Base-by-base conservation (phyloP, 2,888 invertebrate genomes). In the Acanthacorydalis orientalis region DNA sequence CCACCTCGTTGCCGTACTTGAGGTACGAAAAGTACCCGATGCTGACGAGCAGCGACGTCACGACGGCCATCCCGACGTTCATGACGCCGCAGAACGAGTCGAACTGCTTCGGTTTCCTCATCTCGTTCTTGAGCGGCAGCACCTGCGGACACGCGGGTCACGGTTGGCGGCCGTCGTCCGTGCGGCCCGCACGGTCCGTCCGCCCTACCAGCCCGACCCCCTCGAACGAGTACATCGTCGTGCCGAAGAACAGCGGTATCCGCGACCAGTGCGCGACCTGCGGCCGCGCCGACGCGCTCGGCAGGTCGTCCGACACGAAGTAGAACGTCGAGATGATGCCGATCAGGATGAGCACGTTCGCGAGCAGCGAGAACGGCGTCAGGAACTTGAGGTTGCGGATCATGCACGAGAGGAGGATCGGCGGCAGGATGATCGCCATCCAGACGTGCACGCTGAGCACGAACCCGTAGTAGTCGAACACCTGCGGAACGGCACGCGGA, bases 211-310 rank as follows among this genome's bases (percentile, higher is more conserved):
- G 65, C 46, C 87, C 87, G 53, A 97, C 96, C 51, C 95, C 97
- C 70, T 97, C 97, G 60, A 96, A 97, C 4, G 96, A 88, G 64
- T 89, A 98, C 48, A 98, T 79, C 23, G 90, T 91, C 0, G 95
- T 96, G 42, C 96, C 96, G 60, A 97, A 93, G 64, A 86, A 97
- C 11, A 97, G 68, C 0, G 97, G 95, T 50, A 86, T 67, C 31
- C 59, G 58, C 16, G 64, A 54, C 66, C 75, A 75, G 7, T 72
- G 65, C 0, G 80, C 80, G 11, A 83, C 65, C 53, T 77, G 77
- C 1, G 63, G 63, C 50, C 84, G 72, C 37, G 75, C 68, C 0
- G 66, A 57, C 0, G 81, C 62, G 0, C 77, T 60, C 0, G 86
- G 87, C 37, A 92, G 65, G 56, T 83, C 82, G 55, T 75, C 75